Evolutionary conservation across 2,797 vertebrate genomes (phyloP).

Genomic region (Chelon labrosus): DNA sequence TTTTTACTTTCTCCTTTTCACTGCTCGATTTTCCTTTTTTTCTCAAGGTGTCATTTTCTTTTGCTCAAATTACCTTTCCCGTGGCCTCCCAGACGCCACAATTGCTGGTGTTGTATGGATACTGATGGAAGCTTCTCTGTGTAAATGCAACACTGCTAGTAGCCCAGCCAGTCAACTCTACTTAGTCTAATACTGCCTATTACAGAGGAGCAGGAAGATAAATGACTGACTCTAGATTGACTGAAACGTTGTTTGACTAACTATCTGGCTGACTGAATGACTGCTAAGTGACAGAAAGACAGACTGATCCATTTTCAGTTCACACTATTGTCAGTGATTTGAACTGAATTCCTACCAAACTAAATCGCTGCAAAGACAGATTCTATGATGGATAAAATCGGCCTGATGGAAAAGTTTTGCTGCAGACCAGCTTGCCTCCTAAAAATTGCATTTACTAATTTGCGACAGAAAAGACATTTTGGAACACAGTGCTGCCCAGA

Average conservation of each 20-base stretch:
- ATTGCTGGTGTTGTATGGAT: slow-evolving; percentile 85
- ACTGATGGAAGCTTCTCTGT: slow-evolving; percentile 84
- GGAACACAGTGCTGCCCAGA: too few species aligned
- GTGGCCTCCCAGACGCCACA: slow-evolving; percentile 79
- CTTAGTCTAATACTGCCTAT: slow-evolving; percentile 79
- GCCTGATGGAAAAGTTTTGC: neutral
- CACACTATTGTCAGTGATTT: slow-evolving; percentile 1
- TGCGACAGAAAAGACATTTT: too few species aligned
- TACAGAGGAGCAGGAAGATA: slow-evolving; percentile 65
- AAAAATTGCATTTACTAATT: neutral
- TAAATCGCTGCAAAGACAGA: neutral
- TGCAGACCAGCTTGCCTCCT: neutral
- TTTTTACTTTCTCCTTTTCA: slow-evolving; percentile 75
- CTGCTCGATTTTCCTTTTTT: slow-evolving; percentile 64
- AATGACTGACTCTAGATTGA: slow-evolving; percentile 53
- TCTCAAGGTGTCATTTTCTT: slow-evolving; percentile 83
- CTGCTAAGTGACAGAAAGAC: slow-evolving; percentile 41
- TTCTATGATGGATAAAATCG: neutral
- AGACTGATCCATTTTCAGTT: slow-evolving; percentile 3
- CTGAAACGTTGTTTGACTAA: slow-evolving; percentile 55
- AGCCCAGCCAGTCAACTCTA: slow-evolving; percentile 75
- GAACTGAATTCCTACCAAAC: slow-evolving; percentile 17
- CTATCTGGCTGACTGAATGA: slow-evolving; percentile 53
- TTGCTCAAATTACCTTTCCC: slow-evolving; percentile 86
- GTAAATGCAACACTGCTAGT: slow-evolving; percentile 70